These are phyloP conservation scores for Campaea margaritaria DNA, from an alignment of 2,888 invertebrate species.

Conservation along the genomic window DNA sequence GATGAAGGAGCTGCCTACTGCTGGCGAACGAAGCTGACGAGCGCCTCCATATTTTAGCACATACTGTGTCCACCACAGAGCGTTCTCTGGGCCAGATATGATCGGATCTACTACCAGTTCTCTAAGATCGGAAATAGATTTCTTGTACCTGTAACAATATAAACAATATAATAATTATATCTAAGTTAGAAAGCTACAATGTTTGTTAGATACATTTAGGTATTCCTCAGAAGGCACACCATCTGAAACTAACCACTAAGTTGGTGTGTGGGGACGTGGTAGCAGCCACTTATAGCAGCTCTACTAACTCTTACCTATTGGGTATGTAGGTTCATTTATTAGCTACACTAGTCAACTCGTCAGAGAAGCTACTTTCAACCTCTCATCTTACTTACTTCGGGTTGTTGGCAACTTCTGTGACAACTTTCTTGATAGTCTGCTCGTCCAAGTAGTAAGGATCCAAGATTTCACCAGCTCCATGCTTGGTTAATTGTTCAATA, in stretches of 20 bases:
- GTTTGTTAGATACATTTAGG: no score
- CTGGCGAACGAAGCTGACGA: constrained; percentile 72
- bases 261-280: no score
- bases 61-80: constrained; percentile 84
- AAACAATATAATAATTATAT: background rate
- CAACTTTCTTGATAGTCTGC: constrained; percentile 59
- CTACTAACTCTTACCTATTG: no score
- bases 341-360: no score
- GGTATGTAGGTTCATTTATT: no score
- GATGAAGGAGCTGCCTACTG: constrained; percentile 64
- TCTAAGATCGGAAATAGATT: constrained; percentile 60
- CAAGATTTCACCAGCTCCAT: constrained; percentile 70
- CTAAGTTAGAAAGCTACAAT: no score
- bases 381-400: constrained; percentile 58
- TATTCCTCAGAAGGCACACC: no score
- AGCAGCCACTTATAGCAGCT: no score
- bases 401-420: constrained; percentile 59
- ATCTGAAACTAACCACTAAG: no score
- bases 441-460: constrained; percentile 71
- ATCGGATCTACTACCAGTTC: constrained; percentile 58
- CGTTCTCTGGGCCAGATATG: constrained; percentile 76
- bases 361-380: background rate
- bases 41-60: constrained; percentile 77
- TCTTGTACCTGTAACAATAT: constrained; percentile 64
- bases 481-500: constrained; percentile 67